Percentiles rank a stretch among this genome's conserved stretches.
Evolutionary conservation across 2,113 vertebrate genomes (phyloP).

Genomic region (Meriones unguiculatus): DNA sequence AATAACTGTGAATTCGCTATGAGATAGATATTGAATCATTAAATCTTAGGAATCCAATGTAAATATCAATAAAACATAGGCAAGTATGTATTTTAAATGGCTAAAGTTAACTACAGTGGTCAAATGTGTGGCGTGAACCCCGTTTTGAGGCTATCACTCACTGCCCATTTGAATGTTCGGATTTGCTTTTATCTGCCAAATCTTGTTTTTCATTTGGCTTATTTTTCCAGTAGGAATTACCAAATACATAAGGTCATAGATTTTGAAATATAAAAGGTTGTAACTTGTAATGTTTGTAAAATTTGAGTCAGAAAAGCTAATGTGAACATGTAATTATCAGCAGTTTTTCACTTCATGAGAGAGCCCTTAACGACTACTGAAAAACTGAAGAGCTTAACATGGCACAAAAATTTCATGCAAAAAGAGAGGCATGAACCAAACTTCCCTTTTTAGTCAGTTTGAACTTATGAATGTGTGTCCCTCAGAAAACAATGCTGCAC

Average conservation of each 20-base stretch:
- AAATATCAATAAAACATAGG: background rate
- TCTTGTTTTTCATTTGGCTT: background rate
- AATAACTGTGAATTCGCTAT: background rate
- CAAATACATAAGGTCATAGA: background rate
- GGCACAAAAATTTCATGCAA: background rate
- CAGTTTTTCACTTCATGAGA: background rate
- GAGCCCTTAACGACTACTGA: background rate
- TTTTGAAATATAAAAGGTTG: conserved; percentile 8
- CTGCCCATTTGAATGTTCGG: background rate
- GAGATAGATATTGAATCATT: background rate
- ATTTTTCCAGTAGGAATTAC: background rate
- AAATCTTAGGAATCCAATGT: background rate
- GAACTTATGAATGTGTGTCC: background rate
- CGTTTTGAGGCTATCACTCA: background rate
- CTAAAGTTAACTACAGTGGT: background rate
- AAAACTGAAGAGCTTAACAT: background rate
- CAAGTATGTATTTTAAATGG: background rate
- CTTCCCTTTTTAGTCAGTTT: background rate
- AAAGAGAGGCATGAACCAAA: background rate
- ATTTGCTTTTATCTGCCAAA: background rate
- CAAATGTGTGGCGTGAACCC: background rate
- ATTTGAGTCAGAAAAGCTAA: background rate
- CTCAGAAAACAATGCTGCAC: background rate
- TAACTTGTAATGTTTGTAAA: background rate
- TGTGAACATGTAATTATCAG: background rate